Base-by-base conservation (phyloP, 64 coral and sea anemone species). In the Dendronephthya gigantea region DNA sequence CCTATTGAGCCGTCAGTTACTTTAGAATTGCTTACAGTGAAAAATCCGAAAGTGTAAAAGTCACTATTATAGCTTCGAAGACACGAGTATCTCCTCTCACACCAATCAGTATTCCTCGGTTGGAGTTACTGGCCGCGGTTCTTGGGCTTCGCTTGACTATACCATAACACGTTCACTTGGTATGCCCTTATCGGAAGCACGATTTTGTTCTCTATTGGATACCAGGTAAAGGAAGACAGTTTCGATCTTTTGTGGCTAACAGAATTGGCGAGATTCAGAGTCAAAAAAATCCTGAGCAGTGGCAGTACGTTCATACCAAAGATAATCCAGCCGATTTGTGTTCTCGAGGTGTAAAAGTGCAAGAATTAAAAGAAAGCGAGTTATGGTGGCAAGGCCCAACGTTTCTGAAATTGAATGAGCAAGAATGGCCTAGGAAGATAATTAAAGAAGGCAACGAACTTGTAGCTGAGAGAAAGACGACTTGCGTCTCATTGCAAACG, bases 1-100 rank as follows among this genome's bases (percentile, higher is more conserved):
- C 90, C 1, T 88, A 88, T 85, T 86, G 83, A 82, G 90, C 86
- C n/a, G 86, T 82, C 31, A 59, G 43, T 11, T 91, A 91, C 38
- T 49, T 74, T 12, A 82, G 82, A 50, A 19, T 66, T 68, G 90
- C 55, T 29, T 75, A 88, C 81, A 66, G 79, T 7, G 82, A 48
- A n/a, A n/a, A n/a, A n/a, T n/a, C n/a, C 40, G 69, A 75, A 4
- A 75, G 68, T 82, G 82, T 92, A 6, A 41, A 51, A 15, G 23
- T 76, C 28, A 45, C n/a, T 31, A 68, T 85, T 27, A 50, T 85
- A 7, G 83, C 88, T 47, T 43, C 41, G 0, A 85, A 90, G 40
- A 82, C 66, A 22, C 68, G 74, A 58, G 89, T 90, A 70, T 83
- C 70, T 16, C 89, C 89, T 40, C 68, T 82, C 5, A 16, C n/a